Base-by-base conservation (phyloP, 2,113 vertebrate species). In the Hemiscyllium ocellatum region DNA sequence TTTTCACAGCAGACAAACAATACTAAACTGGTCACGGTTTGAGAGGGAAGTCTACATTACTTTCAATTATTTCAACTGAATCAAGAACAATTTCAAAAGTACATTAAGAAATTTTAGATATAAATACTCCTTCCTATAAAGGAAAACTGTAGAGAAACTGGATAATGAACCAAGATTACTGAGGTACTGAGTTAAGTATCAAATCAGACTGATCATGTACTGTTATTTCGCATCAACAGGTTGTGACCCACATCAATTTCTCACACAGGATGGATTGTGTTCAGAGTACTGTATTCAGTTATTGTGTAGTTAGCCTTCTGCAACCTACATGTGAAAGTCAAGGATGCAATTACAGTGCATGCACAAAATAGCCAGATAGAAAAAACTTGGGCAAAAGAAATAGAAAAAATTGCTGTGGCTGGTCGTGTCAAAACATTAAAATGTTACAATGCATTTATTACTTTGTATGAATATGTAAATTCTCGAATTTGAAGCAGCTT, bases 11-110 rank as follows among this genome's bases (percentile, higher is more conserved):
- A 37, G 65, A 95, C 93, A 95, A 95, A 95, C 93, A 72, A 95
- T 95, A 95, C 68, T 72, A 95, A 95, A 50, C 68, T 95, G 93
- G 93, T 95, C 65, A 95, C 93, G 37, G 61, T 37, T 22, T 70
- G 42, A 70, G 68, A 95, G 37, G 66, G 93, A 95, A 95, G 93
- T 95, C 93, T 95, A 61, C 93, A 69, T 95, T 95, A 95, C 66
- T 95, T 70, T 95, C 26, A 72, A 68, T 66, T 95, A 70, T 95
- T 95, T 72, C 37, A 68, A 70, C 68, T 69, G 47, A 33, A 50
- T 72, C 3, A 52, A 95, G 94, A 95, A 95, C 72, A 95, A 26
- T 24, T 47, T 7, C 42, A 52, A 70, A 42, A 72, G 94, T 72
- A 95, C 94, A 72, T 76, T 52, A 50, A 72, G 68, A 72, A 68